Percentiles rank a stretch among this genome's conserved stretches.
Evolutionary conservation across 2,113 vertebrate genomes (phyloP).

Genomic region (Scolopax mira): DNA sequence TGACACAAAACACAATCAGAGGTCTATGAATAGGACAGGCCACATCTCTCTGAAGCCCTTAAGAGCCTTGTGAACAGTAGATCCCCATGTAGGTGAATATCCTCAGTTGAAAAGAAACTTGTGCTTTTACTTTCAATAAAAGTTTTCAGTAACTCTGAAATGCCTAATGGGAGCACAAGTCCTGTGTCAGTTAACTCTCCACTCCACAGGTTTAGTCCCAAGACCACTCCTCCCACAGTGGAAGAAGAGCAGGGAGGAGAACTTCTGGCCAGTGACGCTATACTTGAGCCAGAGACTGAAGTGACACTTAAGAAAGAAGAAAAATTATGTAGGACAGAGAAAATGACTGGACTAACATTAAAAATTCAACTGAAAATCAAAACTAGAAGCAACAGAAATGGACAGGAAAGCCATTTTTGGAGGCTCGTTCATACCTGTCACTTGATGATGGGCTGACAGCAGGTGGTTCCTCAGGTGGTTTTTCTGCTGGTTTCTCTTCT

Average conservation of each 20-base stretch:
- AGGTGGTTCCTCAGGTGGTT: constrained; percentile 71
- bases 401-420: background rate
- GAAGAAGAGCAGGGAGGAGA: background rate
- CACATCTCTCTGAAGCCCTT: background rate
- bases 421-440: constrained; percentile 65
- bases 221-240: background rate
- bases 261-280: background rate
- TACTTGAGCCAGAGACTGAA: background rate
- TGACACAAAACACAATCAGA: background rate
- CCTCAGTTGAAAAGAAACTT: background rate
- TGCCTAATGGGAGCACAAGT: background rate
- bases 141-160: background rate
- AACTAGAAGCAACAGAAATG: background rate
- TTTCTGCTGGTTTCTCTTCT: constrained; percentile 77
- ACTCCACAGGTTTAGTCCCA: background rate
- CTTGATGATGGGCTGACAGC: constrained; percentile 69
- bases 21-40: background rate
- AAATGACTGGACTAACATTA: background rate
- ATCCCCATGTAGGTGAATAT: background rate
- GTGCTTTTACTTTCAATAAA: too few species aligned
- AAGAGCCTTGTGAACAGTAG: background rate
- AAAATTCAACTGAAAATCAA: background rate
- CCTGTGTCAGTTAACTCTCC: background rate
- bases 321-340: background rate
- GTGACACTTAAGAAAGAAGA: background rate